Conservation (phyloP, 2,888 invertebrate species). For the Liopterus haemorrhoidalis region DNA sequence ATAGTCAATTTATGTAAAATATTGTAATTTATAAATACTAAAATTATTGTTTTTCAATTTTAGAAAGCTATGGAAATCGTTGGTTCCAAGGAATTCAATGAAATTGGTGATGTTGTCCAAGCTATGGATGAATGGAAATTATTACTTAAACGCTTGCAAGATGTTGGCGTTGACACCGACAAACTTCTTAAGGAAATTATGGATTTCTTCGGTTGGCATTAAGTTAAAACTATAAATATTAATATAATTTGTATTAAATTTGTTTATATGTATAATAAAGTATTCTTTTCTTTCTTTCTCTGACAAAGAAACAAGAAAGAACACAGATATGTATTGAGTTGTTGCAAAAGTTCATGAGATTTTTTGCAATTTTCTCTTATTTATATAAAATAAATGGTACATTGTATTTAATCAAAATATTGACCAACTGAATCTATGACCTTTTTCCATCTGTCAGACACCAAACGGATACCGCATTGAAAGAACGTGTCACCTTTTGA, state of each 20-base stretch:
- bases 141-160: neutral
- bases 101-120: slow-evolving; percentile 4
- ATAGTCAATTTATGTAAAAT: no score
- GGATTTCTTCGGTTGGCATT: slow-evolving; percentile 10
- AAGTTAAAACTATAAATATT: neutral
- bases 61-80: slow-evolving; percentile 2
- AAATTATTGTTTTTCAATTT: neutral
- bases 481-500: no score
- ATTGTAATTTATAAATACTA: no score
- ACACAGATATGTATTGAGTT: no score
- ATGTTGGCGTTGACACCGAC: neutral
- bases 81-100: slow-evolving; percentile 1
- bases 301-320: no score
- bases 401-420: no score
- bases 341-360: no score
- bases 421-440: no score
- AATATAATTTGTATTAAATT: slow-evolving; percentile 10
- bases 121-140: slow-evolving; percentile 1
- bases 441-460: no score
- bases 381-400: no score
- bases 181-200: slow-evolving; percentile 2
- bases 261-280: slow-evolving; percentile 8
- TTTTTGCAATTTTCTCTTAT: no score
- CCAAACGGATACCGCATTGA: no score
- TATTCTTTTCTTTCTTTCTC: slow-evolving; percentile 12